These are phyloP conservation scores for Sinocyclocheilus anophthalmus DNA, from an alignment of 2,113 vertebrate species.

Conservation along the genomic window DNA sequence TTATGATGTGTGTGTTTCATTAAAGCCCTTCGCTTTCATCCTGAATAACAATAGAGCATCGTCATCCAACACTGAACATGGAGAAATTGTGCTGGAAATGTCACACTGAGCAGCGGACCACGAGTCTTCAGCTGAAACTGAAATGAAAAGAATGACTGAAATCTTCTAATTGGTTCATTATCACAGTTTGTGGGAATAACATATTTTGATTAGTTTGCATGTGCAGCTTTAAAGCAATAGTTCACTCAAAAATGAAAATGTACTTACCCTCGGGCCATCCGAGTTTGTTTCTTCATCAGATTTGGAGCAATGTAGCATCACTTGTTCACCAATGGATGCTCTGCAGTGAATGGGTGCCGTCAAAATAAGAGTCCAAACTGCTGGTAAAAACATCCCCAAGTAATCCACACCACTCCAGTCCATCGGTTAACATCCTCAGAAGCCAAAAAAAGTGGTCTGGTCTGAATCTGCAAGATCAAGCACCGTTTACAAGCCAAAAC, in stretches of 20 bases:
- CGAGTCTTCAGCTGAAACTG: too few relatives aligned
- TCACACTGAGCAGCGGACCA: background rate
- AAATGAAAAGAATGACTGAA: background rate
- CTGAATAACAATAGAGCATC: background rate
- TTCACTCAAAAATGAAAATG: background rate
- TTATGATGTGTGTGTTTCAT: conserved; percentile 6
- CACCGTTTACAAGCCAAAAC: too few relatives aligned
- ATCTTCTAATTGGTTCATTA: background rate
- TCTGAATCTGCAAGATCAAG: too few relatives aligned
- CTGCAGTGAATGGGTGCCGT: background rate
- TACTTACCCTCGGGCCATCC: too few relatives aligned
- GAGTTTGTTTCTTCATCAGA: background rate
- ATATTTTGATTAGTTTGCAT: background rate
- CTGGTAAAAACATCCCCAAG: background rate
- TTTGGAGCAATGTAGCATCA: background rate
- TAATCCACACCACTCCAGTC: too few relatives aligned
- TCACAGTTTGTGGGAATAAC: background rate
- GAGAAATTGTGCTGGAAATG: background rate
- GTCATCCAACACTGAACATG: background rate
- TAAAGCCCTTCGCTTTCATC: background rate
- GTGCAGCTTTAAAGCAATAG: background rate
- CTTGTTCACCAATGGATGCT: background rate
- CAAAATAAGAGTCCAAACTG: background rate
- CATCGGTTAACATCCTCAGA: too few relatives aligned
- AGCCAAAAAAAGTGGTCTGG: too few relatives aligned